Evolutionary conservation across 2,797 vertebrate species (phyloP), one percentile per base, ranked within the genome.

Genomic region (Sebastes aleutianus): DNA sequence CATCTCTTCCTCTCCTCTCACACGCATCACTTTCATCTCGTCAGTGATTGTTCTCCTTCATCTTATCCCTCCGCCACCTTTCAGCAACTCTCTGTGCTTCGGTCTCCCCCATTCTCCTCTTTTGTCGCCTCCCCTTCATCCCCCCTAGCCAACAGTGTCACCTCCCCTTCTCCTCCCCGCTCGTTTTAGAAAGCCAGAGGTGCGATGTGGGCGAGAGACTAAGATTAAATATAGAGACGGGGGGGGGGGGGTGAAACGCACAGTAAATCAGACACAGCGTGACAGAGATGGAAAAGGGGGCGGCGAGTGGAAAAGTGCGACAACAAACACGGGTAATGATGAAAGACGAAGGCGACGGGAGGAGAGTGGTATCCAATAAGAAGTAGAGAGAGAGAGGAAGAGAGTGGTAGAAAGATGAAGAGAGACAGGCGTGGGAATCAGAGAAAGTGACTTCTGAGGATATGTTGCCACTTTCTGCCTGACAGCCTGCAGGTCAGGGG

Each of bases 151-250:
- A 75, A 86, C 67, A 87, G 47, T n/a, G 3, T 79, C 65, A n/a
- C 91, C 85, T 79, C 84, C 89, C 66, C 73, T 70, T 85, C 87
- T 83, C 80, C 85, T 88, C 77, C 86, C 71, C 1, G 7, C 79
- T 92, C 76, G 72, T 92, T 91, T 89, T 82, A 74, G 81, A 87
- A 83, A 84, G 79, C 85, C 84, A 74, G 88, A 86, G 89, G 89
- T 92, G 87, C 24, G 71, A 91, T 82, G 86, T 88, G 76, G 86
- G 81, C 4, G 85, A 87, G 66, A 87, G 79, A 86, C 80, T 84
- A 72, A 62, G 84, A 89, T 90, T 90, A 88, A 91, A 86, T 88
- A 91, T 83, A 91, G 78, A 87, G 82, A 76, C 18, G 9, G 50
- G 24, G 24, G 24, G 24, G 24, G 24, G 24, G 24, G 24, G 24